Percentiles rank a stretch among this genome's conserved stretches.
phyloP scores from a whole-genome alignment of 1,140 invertebrate genomes.

The Pseudomyrmex sp. region DNA sequence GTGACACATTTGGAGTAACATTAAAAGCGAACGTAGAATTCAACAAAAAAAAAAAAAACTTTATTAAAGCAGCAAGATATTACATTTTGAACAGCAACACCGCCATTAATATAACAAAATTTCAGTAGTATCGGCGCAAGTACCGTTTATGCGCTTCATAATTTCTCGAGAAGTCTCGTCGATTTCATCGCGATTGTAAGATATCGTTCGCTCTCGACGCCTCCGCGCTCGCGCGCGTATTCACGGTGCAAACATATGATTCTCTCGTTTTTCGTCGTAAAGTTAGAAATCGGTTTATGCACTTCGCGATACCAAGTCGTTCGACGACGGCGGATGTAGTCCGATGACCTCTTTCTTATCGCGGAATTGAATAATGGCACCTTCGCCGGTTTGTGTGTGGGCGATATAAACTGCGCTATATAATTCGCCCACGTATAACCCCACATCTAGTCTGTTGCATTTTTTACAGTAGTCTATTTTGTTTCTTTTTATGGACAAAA shows the following conservation, averaged over 20 bases:
- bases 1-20: neutral
- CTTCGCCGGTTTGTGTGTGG: constrained; percentile 74
- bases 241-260: neutral
- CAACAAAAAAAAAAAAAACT: neutral
- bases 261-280: neutral
- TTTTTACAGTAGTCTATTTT: too few species aligned
- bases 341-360: constrained; percentile 75
- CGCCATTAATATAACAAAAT: neutral
- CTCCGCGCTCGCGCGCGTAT: constrained; percentile 1
- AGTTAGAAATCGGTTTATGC: constrained; percentile 38
- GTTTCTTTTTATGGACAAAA: too few species aligned
- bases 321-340: constrained; percentile 47
- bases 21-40: constrained; percentile 9
- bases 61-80: neutral
- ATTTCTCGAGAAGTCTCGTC: constrained; percentile 32
- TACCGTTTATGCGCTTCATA: constrained; percentile 30
- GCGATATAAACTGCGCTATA: constrained; percentile 77
- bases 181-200: constrained; percentile 34
- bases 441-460: constrained; percentile 13
- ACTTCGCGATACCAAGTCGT: constrained; percentile 2
- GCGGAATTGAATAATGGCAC: constrained; percentile 75
- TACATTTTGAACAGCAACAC: neutral
- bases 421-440: constrained; percentile 76
- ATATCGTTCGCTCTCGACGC: constrained; percentile 4
- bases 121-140: neutral